These are phyloP conservation scores for Hyperoplus lanceolatus DNA, from an alignment of 2,797 vertebrate genomes.

Conservation along the genomic window DNA sequence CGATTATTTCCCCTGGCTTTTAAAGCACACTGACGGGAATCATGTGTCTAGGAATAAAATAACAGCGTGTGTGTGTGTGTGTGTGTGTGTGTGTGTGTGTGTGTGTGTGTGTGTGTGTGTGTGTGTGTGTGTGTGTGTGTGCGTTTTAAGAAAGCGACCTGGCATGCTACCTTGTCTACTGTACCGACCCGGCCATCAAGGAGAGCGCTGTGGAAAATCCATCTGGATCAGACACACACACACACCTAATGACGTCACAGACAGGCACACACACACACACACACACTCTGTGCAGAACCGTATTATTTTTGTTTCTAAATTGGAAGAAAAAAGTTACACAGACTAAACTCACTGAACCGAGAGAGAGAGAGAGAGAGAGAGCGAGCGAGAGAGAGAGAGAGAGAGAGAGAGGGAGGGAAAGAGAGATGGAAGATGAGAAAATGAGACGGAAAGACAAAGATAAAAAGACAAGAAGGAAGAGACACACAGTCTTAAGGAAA, in stretches of 20 bases:
- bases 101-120: conserved; percentile 6
- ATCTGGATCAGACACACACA: conserved; percentile 69
- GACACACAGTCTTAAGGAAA: conserved; percentile 26
- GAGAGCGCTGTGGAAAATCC: conserved; percentile 84
- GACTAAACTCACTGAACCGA: conserved; percentile 73
- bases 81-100: conserved; percentile 3
- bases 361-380: conserved; percentile 1
- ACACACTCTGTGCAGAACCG: conserved; percentile 19
- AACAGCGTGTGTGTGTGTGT: conserved; percentile 12
- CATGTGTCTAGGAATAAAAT: conserved; percentile 55
- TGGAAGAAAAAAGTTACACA: conserved; percentile 57
- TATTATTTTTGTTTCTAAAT: conserved; percentile 71
- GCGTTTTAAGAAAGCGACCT: conserved; percentile 40
- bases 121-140: conserved; percentile 19
- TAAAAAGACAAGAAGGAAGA: conserved; percentile 35
- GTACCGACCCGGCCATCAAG: conserved; percentile 72
- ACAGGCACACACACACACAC: conserved; percentile 21
- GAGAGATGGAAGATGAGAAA: conserved; percentile 19
- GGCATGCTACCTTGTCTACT: conserved; percentile 62
- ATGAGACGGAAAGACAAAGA: conserved; percentile 23
- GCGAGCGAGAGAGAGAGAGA: neutral
- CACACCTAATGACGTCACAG: conserved; percentile 68
- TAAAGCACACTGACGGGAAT: conserved; percentile 47
- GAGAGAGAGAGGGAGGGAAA: neutral
- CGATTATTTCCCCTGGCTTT: conserved; percentile 40